Conservation (phyloP, 2,888 invertebrate genomes). For the Lasioglossum calceatum region DNA sequence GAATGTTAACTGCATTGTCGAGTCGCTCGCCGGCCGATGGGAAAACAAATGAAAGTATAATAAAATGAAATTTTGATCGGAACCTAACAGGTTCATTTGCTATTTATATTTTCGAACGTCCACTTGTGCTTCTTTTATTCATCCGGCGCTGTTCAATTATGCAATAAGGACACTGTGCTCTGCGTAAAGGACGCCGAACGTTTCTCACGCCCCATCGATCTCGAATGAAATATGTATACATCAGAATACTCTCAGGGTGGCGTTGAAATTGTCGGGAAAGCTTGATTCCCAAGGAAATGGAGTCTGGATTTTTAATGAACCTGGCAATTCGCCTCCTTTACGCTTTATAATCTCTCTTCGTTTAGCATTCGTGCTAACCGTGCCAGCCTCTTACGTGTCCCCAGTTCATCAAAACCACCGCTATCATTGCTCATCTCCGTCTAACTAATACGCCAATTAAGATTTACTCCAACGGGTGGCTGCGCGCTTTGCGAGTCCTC, state of each 20-base stretch:
- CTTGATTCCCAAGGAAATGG: not conserved
- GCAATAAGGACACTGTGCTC: not conserved
- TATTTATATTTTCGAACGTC: not conserved
- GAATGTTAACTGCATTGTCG: too few relatives aligned
- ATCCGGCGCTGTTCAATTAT: not conserved
- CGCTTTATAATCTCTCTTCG: not conserved
- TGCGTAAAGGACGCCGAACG: not conserved
- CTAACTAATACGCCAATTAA: not conserved
- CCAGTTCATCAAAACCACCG: not conserved
- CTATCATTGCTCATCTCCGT: not conserved
- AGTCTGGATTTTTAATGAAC: not conserved
- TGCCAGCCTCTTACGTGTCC: not conserved
- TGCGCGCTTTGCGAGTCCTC: not conserved
- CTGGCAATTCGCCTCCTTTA: not conserved
- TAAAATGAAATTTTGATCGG: too few relatives aligned
- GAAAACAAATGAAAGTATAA: too few relatives aligned
- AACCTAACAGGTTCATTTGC: not conserved
- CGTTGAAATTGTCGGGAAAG: not conserved
- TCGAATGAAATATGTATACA: conserved; percentile 8
- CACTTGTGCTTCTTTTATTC: not conserved
- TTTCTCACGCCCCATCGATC: not conserved
- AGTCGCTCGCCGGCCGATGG: too few relatives aligned
- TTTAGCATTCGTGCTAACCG: not conserved
- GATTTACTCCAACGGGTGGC: not conserved
- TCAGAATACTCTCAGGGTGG: not conserved